Conservation (phyloP, 2,797 vertebrate genomes). For the Scolopax rusticola region DNA sequence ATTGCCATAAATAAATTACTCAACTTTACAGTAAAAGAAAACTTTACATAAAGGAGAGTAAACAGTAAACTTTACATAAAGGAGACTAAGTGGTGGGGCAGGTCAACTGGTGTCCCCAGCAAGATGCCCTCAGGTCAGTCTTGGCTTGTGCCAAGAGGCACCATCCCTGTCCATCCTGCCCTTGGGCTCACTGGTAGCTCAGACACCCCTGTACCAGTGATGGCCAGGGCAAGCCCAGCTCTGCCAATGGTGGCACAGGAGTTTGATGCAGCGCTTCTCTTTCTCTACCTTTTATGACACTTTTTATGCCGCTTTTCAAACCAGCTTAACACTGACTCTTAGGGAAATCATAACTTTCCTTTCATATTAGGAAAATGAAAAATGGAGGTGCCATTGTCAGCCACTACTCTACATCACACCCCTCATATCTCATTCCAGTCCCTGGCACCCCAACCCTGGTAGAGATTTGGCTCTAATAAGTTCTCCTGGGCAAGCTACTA, state of each 20-base stretch:
- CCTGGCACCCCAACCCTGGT: neutral
- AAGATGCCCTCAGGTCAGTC: neutral
- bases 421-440: fast-evolving
- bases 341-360: neutral
- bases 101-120: no score
- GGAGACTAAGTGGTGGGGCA: neutral
- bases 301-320: neutral
- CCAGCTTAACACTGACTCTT: neutral
- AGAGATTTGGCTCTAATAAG: neutral
- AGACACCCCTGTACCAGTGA: neutral
- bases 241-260: fast-evolving
- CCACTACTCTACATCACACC: fast-evolving
- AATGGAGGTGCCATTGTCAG: neutral
- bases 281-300: neutral
- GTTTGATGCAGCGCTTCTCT: neutral
- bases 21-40: neutral
- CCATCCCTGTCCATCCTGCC: neutral
- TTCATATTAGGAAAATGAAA: neutral
- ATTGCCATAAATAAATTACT: neutral
- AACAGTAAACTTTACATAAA: neutral
- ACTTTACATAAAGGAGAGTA: neutral
- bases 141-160: fast-evolving
- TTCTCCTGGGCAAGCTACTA: neutral
- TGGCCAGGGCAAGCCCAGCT: neutral
- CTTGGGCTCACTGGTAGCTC: neutral